A percentile compares a stretch with the other conserved stretches of the same genome.
These are phyloP conservation scores for Halictus rubicundus DNA, from an alignment of 1,140 invertebrate genomes.

Conservation along the genomic window DNA sequence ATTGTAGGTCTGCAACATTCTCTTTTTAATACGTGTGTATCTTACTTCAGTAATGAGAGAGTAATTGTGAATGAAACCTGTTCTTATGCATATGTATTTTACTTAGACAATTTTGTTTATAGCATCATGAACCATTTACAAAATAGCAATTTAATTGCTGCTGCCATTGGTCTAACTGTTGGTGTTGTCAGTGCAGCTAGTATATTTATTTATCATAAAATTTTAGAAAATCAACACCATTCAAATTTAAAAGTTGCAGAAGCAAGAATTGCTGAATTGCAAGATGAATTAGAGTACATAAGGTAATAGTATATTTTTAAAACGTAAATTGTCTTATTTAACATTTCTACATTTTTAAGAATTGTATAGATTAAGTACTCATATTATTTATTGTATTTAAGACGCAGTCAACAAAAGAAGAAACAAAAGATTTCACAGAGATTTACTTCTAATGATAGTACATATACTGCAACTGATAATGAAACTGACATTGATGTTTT, in stretches of 20 bases:
- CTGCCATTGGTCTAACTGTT: constrained; percentile 80
- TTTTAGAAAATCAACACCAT: constrained; percentile 82
- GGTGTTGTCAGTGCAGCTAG: constrained; percentile 84
- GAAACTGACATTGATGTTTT: constrained; percentile 75
- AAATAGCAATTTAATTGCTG: constrained; percentile 69
- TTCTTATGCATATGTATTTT: background rate
- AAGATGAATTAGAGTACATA: constrained; percentile 71
- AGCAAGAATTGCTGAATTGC: constrained; percentile 69
- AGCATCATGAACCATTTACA: constrained; percentile 71
- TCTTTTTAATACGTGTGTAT: background rate
- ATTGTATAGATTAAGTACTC: constrained; percentile 5
- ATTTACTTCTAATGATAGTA: constrained; percentile 65
- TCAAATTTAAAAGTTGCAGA: constrained; percentile 70
- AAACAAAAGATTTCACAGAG: constrained; percentile 63
- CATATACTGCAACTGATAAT: constrained; percentile 65
- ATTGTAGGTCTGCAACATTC: background rate
- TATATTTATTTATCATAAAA: constrained; percentile 83
- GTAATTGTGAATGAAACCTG: background rate
- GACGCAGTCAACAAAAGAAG: constrained; percentile 66
- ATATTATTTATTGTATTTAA: constrained; percentile 43
- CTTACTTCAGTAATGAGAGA: background rate
- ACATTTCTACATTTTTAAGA: background rate
- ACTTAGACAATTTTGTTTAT: background rate
- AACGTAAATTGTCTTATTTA: background rate
- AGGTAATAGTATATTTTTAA: constrained; percentile 56